phyloP scores from a whole-genome alignment of 2,797 vertebrate genomes.

The Scolopax bukidnonensis region DNA sequence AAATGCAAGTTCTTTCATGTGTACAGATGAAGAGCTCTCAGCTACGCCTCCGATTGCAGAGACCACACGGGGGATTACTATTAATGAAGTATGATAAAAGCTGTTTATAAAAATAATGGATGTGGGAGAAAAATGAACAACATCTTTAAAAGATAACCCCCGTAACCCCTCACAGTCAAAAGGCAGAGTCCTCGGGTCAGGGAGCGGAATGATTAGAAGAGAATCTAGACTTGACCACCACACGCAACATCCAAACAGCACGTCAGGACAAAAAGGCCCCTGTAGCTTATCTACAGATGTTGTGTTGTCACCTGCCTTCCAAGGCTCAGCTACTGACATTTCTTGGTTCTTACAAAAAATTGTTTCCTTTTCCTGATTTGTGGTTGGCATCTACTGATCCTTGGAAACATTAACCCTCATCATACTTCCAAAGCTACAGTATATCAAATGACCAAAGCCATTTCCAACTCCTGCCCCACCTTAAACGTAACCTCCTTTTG shows the following conservation, averaged over 20 bases:
- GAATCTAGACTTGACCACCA: background rate
- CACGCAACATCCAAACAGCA: background rate
- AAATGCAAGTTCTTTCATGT: conserved; percentile 70
- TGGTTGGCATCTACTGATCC: background rate
- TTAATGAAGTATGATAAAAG: conserved; percentile 59
- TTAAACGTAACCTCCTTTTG: background rate
- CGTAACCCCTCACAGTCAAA: background rate
- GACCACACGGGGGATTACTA: conserved; percentile 33
- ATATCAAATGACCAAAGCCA: background rate
- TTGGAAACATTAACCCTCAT: background rate
- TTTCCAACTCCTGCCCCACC: background rate
- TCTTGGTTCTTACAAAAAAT: background rate
- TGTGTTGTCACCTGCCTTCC: background rate
- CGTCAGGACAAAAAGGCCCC: background rate
- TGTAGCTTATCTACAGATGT: background rate
- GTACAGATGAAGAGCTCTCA: conserved; percentile 71
- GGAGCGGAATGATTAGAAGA: background rate
- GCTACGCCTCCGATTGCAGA: conserved; percentile 44
- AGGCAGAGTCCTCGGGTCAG: background rate
- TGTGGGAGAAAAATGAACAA: background rate
- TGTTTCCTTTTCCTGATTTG: background rate
- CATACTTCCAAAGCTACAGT: accelerated
- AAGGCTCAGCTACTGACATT: background rate
- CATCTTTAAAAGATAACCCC: background rate
- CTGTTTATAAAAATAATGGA: conserved; percentile 54